phyloP scores from a whole-genome alignment of 2,888 invertebrate species.

The Rutpela maculata region DNA sequence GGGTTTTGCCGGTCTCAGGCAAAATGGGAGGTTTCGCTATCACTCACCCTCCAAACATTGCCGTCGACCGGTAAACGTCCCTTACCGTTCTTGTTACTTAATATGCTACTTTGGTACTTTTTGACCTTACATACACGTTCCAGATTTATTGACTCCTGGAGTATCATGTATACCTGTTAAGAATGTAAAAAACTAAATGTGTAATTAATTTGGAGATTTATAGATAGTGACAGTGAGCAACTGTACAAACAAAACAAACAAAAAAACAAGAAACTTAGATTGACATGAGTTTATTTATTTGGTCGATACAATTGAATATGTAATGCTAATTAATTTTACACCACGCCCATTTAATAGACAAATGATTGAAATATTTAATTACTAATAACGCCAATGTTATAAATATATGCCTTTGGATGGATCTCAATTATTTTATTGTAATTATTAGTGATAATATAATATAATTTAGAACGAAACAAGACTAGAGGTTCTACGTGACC shows the following conservation, averaged over 20 bases:
- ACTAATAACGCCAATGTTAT: not conserved
- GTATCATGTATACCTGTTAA: not conserved
- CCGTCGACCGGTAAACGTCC: too few relatives aligned
- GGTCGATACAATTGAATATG: not conserved
- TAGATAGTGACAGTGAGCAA: not conserved
- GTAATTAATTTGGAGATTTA: conserved; percentile 11
- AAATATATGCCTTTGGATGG: not conserved
- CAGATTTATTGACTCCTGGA: too few relatives aligned
- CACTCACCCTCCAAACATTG: too few relatives aligned
- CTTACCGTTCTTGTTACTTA: too few relatives aligned
- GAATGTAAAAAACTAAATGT: conserved; percentile 1
- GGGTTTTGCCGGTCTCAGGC: too few relatives aligned
- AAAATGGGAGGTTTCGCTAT: too few relatives aligned
- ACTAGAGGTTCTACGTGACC: too few relatives aligned
- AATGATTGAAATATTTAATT: not conserved
- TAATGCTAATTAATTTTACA: conserved; percentile 3
- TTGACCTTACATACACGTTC: too few relatives aligned
- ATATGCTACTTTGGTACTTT: too few relatives aligned
- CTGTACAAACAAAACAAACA: not conserved
- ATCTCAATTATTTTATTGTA: not conserved
- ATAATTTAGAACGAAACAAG: too few relatives aligned
- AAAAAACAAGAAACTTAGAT: not conserved
- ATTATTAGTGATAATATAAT: too few relatives aligned
- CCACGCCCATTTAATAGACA: conserved; percentile 7
- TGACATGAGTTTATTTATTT: conserved; percentile 8